Conservation (phyloP, 1,140 invertebrate genomes). For the Plutomurus gul region DNA sequence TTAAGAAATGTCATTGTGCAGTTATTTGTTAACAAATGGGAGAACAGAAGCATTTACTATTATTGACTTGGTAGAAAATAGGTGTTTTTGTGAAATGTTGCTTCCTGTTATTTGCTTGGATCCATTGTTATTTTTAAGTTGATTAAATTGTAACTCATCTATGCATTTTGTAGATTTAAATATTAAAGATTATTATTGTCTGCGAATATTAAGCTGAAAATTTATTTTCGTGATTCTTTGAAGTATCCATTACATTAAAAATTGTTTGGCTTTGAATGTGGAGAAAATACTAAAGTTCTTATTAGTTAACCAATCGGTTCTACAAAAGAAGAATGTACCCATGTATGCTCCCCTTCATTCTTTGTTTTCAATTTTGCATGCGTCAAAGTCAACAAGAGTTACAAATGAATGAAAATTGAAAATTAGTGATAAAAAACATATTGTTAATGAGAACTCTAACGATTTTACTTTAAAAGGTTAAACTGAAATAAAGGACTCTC, state of each 20-base stretch:
- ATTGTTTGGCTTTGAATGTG: no score
- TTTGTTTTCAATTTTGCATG: conserved; percentile 21
- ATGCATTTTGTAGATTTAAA: conserved; percentile 10
- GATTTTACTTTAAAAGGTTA: no score
- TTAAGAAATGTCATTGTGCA: not conserved
- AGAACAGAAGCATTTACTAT: conserved; percentile 27
- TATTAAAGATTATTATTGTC: no score
- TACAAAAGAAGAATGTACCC: no score
- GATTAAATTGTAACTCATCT: not conserved
- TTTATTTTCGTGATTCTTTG: no score
- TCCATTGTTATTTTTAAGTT: not conserved
- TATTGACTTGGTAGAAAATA: not conserved
- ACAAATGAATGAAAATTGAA: not conserved
- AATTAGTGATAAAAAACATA: conserved; percentile 28
- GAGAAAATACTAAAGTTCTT: no score
- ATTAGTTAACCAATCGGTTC: no score
- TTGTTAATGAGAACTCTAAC: not conserved
- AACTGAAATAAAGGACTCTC: no score
- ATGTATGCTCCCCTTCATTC: not conserved
- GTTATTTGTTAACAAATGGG: conserved; percentile 11
- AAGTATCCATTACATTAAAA: no score
- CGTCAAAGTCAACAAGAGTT: not conserved
- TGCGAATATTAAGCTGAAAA: no score
- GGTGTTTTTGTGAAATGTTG: conserved; percentile 3
- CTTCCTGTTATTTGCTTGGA: not conserved